Base-by-base conservation (phyloP, 2,113 vertebrate species). In the Arothron firmamentum region DNA sequence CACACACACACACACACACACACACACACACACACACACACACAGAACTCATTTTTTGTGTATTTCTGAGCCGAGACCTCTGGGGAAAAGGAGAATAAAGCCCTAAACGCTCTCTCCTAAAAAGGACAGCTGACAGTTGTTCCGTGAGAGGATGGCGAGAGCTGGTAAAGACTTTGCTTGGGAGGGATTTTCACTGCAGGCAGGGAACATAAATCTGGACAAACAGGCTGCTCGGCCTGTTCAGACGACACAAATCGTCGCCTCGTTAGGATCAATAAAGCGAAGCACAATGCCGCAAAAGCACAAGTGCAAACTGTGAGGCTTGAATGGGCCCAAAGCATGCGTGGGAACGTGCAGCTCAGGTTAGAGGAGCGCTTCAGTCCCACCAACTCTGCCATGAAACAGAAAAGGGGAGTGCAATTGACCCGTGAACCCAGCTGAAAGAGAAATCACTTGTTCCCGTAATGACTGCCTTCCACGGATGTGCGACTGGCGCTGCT, bases 241-340 rank as follows among this genome's bases (percentile, higher is more conserved):
- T 76, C 67, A 49, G 75, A 77, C 81, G 87, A 85, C 84, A 87
- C 75, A 85, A 84, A 85, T 84, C 55, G 63, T 65, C 56, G 77
- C 78, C 85, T 86, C 62, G 70, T 86, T 86, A 79, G 78, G 83
- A 89, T 89, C 90, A 88, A 88, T 90, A 85, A 85, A 84, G 81
- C 73, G 72, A 82, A 84, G 84, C 81, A 87, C 84, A 83, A 89
- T 82, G 71, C 81, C 64, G 75, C 34, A 38, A 72, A 85, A 88
- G 85, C 81, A 82, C 72, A 86, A 87, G 85, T 75, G 76, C 60
- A 81, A 63, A 73, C 78, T 66, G 20, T 18, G 78, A 63, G 74
- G 71, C 85, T 74, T 84, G 77, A 84, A 80, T 72, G 73, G 77
- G 74, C 57, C 66, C 52, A 50, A 79, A 81, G 75, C 81, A 87